Base-by-base conservation (phyloP, 2,797 vertebrate species). In the Bradypodion ventrale region DNA sequence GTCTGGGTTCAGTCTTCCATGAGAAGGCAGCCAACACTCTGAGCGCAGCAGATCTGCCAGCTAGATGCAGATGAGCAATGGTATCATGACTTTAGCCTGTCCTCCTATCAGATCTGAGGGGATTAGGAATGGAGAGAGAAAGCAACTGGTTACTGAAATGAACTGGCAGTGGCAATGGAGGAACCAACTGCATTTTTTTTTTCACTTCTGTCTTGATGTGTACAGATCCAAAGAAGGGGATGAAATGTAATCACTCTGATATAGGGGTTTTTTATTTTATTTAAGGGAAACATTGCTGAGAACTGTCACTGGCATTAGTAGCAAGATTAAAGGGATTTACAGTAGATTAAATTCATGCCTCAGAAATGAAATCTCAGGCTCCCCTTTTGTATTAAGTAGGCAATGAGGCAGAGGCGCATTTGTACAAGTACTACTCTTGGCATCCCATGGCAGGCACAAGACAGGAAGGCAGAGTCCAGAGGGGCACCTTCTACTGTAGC, bases 11-110 rank as follows among this genome's bases (percentile, higher is more conserved):
- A 85, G 78, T 15, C 89, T 42, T 90, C 93, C 85, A 42, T 88
- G 91, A 89, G 92, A 25, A 86, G 77, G 87, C 85, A 88, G 87
- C 89, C 90, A 92, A 89, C 1, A 83, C 84, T 89, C 85, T 52
- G 88, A 74, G 88, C 90, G 49, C 87, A 49, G 89, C 75, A 37
- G 32, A 86, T 59, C 83, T 87, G 92, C 92, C 92, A 89, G 92
- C 93, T 89, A 91, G 83, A 90, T 81, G 0, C 0, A 63, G 80
- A 89, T 80, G 80, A 81, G 65, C 60, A 0, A 40, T 40, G 89
- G 90, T 92, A 91, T 86, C 88, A 78, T n/a, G n/a, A 91, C 92
- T 85, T 89, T 87, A 80, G 88, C 87, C 85, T 32, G 9, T 80
- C 60, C 77, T 87, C 89, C 63, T 83, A 84, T 83, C 92, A 93